These are phyloP conservation scores for Hypolimnas misippus DNA, from an alignment of 2,888 invertebrate genomes.

Conservation along the genomic window DNA sequence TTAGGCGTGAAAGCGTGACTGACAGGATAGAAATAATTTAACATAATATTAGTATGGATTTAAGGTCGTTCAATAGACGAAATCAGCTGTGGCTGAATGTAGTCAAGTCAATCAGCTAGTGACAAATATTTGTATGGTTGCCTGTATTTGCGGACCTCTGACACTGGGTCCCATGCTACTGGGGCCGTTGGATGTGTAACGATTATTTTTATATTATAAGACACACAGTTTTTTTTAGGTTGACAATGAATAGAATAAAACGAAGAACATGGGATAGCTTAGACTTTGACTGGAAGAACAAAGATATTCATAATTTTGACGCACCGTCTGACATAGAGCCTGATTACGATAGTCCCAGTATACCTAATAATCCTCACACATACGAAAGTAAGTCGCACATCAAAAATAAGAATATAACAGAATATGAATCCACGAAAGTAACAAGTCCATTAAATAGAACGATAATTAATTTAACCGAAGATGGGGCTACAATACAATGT, in stretches of 20 bases:
- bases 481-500: constrained; percentile 88
- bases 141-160: no score
- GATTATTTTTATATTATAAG: not conserved
- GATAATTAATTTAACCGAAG: constrained; percentile 89
- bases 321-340: constrained; percentile 79
- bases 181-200: no score
- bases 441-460: constrained; percentile 85
- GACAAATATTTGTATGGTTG: no score
- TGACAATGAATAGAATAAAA: constrained; percentile 74
- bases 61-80: no score
- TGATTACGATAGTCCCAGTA: constrained; percentile 76
- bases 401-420: constrained; percentile 61
- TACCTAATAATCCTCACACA: constrained; percentile 77
- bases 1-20: no score
- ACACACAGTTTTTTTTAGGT: constrained; percentile 54
- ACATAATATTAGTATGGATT: no score
- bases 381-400: constrained; percentile 70
- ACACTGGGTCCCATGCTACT: no score
- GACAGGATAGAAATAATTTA: no score
- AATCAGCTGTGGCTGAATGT: no score
- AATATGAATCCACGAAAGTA: constrained; percentile 57
- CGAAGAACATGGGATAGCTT: constrained; percentile 85
- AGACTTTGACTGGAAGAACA: constrained; percentile 83
- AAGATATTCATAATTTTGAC: constrained; percentile 77
- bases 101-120: no score